Base-by-base conservation (phyloP, 1,140 invertebrate species). In the Brachionus rubens region DNA sequence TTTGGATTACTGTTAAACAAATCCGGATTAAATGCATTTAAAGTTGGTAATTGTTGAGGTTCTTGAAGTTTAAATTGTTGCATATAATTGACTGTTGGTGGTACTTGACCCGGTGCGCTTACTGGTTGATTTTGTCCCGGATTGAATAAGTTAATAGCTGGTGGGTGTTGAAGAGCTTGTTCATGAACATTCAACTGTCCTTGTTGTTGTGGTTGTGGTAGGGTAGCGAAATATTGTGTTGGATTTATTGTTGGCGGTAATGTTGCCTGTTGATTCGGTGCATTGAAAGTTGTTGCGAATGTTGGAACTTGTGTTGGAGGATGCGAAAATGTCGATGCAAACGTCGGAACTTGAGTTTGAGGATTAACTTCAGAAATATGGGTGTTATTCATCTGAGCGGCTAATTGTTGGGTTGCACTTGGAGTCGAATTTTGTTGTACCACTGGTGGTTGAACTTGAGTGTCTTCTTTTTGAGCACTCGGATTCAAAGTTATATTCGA, bases 31-130 rank as follows among this genome's bases (percentile, higher is more conserved):
- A 65, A 65, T n/a, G 59, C 0, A 9, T 28, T 10, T 10, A 62
- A 40, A 24, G 40, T 9, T 54, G 50, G 26, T 28, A 26, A 10
- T 43, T 10, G 3, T 24, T 41, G 19, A 30, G 26, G 36, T 10
- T 65, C 59, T 24, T 19, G 40, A 24, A 65, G 12, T 46, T 65
- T 65, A 65, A 65, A 65, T 16, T 65, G 59, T 24, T 65, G 59
- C 24, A 65, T 24, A 65, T 24, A 65, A 14, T 65, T 41, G 5
- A 28, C 14, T n/a, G 59, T 36, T 12, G 59, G 59, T 14, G 41
- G 59, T 33, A 59, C 30, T 59, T 59, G 54, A 59, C 36, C 36
- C 10, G 54, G 30, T 19, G 30, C 36, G n/a, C 6, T 28, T 12
- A 33, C n/a, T 36, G 54, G 26, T 9, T 12, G 3, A 33, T 59